Base-by-base conservation (phyloP, 1,140 invertebrate genomes). In the Odontomachus brunneus region DNA sequence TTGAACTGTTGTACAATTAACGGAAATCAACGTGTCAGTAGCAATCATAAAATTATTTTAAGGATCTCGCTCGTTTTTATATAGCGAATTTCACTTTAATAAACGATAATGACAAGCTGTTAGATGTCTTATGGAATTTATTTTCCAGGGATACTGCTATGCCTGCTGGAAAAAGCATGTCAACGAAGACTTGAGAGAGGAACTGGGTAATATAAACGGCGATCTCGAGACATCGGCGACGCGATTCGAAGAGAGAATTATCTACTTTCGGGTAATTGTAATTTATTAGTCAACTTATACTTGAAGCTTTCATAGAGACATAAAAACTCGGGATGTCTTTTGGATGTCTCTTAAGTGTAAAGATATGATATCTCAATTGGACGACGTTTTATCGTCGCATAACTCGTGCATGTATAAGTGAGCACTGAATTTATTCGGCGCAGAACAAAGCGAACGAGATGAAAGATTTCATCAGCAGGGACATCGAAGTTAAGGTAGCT, bases 231-330 rank as follows among this genome's bases (percentile, higher is more conserved):
- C 93, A 5, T 94, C 94, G 11, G 82, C 91, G 3, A 89, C 85
- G 75, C 92, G 93, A 73, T 91, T 96, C 1, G 92, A 94, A 57
- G 94, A 95, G 83, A 95, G 94, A 92, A 91, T 94, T n/a, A 93
- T 94, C 84, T 94, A 95, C 88, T 95, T 94, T 75, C 93, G 94
- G 92, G 95, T 95, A 84, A 89, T 49, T 83, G 14, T 49, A 19
- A 24, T 63, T 60, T 71, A 82, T 60, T 53, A 12, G 24, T 22
- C 17, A 7, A 15, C 5, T 38, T 38, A 69, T 26, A n/a, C n/a
- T 22, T 26, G 38, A 14, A 63, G 33, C 44, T 55, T 12, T 44
- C 38, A 7, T 17, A 62, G 60, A 24, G 44, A 29, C n/a, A 19
- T 69, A 7, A 55, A 84, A 78, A 51, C 1, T 48, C 44, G 57